A percentile compares a stretch with the other conserved stretches of the same genome.
Evolutionary conservation across 2,797 vertebrate genomes (phyloP).

Genomic region (Enteromius fasciolatus): DNA sequence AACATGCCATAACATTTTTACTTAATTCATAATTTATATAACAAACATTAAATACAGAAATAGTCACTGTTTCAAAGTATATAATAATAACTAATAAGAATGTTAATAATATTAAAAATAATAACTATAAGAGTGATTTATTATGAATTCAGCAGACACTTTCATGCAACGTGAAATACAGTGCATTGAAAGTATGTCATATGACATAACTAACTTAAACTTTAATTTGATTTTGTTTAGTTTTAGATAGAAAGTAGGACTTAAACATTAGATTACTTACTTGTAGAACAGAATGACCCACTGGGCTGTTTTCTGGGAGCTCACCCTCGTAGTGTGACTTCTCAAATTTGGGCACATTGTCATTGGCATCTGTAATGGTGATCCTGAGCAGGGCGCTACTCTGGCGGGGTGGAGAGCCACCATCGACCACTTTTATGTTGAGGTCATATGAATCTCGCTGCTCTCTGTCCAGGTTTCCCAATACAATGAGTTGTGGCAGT

Average conservation of each 20-base stretch:
- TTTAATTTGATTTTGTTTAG: background rate
- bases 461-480: slow-evolving; percentile 94
- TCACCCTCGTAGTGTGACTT: slow-evolving; percentile 87
- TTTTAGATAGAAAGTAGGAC: background rate
- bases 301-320: slow-evolving; percentile 90
- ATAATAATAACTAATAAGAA: too few species aligned
- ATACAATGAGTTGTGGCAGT: slow-evolving; percentile 92
- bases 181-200: background rate
- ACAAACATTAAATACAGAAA: background rate
- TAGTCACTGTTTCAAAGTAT: background rate
- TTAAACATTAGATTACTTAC: slow-evolving; percentile 70
- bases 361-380: slow-evolving; percentile 93
- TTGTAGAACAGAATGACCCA: slow-evolving; percentile 95
- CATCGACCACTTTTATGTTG: slow-evolving; percentile 93
- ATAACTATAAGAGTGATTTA: background rate
- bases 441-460: slow-evolving; percentile 95
- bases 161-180: background rate
- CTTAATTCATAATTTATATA: background rate
- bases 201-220: background rate
- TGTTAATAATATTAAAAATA: too few species aligned
- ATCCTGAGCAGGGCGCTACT: slow-evolving; percentile 94
- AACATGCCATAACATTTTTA: background rate
- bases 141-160: background rate
- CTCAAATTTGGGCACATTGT: slow-evolving; percentile 93
- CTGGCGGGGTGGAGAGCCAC: slow-evolving; percentile 84